These are phyloP conservation scores for Leucophenga montana DNA, from an alignment of 2,888 invertebrate species.

Conservation along the genomic window DNA sequence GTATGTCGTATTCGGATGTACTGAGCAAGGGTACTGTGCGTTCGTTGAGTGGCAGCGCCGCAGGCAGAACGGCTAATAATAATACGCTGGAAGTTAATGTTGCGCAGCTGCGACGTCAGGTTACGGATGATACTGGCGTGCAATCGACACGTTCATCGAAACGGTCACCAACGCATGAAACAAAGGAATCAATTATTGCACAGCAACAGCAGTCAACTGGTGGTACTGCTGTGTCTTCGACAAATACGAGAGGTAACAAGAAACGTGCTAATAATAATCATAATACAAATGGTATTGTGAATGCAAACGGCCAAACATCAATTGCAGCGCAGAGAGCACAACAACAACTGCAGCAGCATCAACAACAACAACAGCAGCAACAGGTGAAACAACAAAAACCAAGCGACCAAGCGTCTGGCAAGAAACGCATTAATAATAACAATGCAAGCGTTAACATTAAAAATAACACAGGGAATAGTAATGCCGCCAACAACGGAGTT, in stretches of 20 bases:
- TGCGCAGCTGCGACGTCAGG: constrained; percentile 44
- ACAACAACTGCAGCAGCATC: constrained; percentile 33
- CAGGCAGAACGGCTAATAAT: constrained; percentile 36
- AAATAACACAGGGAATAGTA: constrained; percentile 32
- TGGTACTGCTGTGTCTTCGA: constrained; percentile 32
- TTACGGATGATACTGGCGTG: constrained; percentile 46
- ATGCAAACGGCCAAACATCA: constrained; percentile 17
- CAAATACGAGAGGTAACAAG: constrained; percentile 49
- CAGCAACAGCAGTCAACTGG: constrained; percentile 22
- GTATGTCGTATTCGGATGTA: constrained; percentile 89
- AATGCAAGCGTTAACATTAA: constrained; percentile 33
- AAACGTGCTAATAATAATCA: constrained; percentile 44
- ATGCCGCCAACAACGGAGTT: constrained; percentile 16
- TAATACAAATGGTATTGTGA: constrained; percentile 13
- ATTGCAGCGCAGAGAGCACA: constrained; percentile 31
- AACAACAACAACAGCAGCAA: constrained; percentile 35
- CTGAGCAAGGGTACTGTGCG: constrained; percentile 77
- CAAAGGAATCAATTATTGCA: constrained; percentile 64
- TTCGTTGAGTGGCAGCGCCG: not conserved
- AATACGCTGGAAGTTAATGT: constrained; percentile 44
- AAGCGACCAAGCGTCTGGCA: constrained; percentile 35
- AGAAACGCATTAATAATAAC: constrained; percentile 46
- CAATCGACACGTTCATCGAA: constrained; percentile 57
- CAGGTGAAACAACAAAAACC: constrained; percentile 38
- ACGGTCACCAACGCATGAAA: constrained; percentile 73